Conservation (phyloP, 1,140 invertebrate genomes). For the Neodiprion lecontei region DNA sequence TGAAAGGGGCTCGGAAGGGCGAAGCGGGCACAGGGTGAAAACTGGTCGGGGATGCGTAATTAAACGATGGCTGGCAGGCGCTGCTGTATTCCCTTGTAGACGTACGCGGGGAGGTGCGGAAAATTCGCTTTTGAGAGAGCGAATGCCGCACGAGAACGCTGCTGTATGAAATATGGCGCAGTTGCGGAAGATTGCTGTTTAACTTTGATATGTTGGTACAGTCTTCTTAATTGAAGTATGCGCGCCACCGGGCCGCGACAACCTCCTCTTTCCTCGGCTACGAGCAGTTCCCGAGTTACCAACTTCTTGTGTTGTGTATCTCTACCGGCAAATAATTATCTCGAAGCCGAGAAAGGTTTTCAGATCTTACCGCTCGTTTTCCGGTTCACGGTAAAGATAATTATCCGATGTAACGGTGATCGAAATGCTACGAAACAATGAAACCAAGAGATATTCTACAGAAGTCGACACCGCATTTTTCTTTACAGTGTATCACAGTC, state of each 20-base stretch:
- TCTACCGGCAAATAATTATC: too few species aligned
- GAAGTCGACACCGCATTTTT: too few species aligned
- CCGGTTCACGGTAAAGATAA: too few species aligned
- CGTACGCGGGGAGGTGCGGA: conserved; percentile 29
- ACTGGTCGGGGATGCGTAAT: conserved; percentile 52
- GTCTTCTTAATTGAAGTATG: conserved; percentile 4
- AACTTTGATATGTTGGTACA: conserved; percentile 10
- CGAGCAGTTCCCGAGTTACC: too few species aligned
- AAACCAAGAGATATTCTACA: too few species aligned
- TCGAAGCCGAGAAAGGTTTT: too few species aligned
- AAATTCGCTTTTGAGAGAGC: conserved; percentile 17
- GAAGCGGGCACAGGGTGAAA: conserved; percentile 37
- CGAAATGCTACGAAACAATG: too few species aligned
- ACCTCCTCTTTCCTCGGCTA: neutral
- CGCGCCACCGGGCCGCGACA: neutral
- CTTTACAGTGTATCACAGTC: too few species aligned
- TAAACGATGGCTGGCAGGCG: conserved; percentile 50
- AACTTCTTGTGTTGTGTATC: too few species aligned
- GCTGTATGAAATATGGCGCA: conserved; percentile 11
- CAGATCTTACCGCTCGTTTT: too few species aligned
- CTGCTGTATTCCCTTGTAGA: conserved; percentile 24
- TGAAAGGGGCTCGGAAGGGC: conserved; percentile 52
- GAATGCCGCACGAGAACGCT: neutral
- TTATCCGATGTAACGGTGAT: too few species aligned
- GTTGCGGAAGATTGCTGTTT: conserved; percentile 18